Conservation (phyloP, 2,113 vertebrate genomes). For the Cyphomyrus discorhynchus region DNA sequence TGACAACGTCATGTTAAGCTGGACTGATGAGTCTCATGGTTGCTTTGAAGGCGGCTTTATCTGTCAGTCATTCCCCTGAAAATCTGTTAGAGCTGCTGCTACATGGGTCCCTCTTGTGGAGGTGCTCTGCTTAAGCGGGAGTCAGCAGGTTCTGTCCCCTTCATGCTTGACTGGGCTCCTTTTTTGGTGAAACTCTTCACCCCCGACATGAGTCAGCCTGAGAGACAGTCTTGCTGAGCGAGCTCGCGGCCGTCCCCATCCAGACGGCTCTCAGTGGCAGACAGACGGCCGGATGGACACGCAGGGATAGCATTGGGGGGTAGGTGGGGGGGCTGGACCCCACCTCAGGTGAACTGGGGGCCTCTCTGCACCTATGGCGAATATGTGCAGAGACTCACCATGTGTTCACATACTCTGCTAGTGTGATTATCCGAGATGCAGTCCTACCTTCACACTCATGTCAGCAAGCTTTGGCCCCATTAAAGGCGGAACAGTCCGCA, state of each 20-base stretch:
- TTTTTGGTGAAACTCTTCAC: neutral
- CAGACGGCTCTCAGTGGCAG: neutral
- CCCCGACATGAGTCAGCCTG: neutral
- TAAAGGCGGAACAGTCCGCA: neutral
- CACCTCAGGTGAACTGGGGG: neutral
- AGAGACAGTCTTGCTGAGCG: neutral
- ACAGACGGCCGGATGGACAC: neutral
- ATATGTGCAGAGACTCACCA: neutral
- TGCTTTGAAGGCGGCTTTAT: neutral
- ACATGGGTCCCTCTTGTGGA: neutral
- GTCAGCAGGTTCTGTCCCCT: neutral
- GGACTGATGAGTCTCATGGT: neutral
- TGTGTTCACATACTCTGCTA: neutral
- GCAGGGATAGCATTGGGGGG: neutral
- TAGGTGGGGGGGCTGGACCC: neutral
- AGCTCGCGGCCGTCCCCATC: neutral
- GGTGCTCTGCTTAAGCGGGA: neutral
- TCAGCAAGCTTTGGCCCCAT: neutral
- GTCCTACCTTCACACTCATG: neutral
- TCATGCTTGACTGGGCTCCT: neutral
- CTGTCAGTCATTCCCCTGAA: neutral
- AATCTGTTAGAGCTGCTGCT: neutral
- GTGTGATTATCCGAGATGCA: neutral
- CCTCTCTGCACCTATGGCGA: neutral
- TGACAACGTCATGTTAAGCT: neutral